phyloP scores from a whole-genome alignment of 2,797 vertebrate species.

The Pseudochromis fuscus region DNA sequence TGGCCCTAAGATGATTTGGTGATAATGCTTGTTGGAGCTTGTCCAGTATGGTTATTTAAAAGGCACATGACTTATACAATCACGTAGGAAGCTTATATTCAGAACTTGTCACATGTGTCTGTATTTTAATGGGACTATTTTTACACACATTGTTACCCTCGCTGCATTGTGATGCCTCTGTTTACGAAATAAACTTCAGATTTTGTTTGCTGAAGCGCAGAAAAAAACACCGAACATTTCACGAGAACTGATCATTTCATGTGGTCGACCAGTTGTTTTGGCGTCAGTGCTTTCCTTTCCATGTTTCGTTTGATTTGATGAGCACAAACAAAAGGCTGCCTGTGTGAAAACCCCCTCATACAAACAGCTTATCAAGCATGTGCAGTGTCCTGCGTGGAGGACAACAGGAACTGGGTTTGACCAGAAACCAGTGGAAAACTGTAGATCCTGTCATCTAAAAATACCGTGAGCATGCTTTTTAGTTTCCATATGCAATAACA shows the following conservation, averaged over 20 bases:
- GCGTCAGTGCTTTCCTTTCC: constrained; percentile 49
- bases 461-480: constrained; percentile 66
- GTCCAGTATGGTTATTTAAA: constrained; percentile 37
- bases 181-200: constrained; percentile 45
- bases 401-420: constrained; percentile 79
- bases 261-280: constrained; percentile 42
- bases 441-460: constrained; percentile 79
- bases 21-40: constrained; percentile 11
- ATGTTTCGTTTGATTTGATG: constrained; percentile 59
- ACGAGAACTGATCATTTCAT: constrained; percentile 49
- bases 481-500: constrained; percentile 27
- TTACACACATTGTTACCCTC: constrained; percentile 44
- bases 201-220: constrained; percentile 39
- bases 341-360: constrained; percentile 45
- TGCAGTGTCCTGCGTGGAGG: constrained; percentile 71
- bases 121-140: constrained; percentile 10
- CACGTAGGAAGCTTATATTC: constrained; percentile 10
- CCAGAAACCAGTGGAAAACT: constrained; percentile 74
- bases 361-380: constrained; percentile 74
- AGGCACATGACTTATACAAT: constrained; percentile 11
- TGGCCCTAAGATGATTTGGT: constrained; percentile 32
- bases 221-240: constrained; percentile 17
- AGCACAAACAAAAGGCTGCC: constrained; percentile 51
- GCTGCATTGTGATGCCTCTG: constrained; percentile 18
- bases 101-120: constrained; percentile 18